Base-by-base conservation (phyloP, 2,113 vertebrate species). In the Hemichromis elongatus region DNA sequence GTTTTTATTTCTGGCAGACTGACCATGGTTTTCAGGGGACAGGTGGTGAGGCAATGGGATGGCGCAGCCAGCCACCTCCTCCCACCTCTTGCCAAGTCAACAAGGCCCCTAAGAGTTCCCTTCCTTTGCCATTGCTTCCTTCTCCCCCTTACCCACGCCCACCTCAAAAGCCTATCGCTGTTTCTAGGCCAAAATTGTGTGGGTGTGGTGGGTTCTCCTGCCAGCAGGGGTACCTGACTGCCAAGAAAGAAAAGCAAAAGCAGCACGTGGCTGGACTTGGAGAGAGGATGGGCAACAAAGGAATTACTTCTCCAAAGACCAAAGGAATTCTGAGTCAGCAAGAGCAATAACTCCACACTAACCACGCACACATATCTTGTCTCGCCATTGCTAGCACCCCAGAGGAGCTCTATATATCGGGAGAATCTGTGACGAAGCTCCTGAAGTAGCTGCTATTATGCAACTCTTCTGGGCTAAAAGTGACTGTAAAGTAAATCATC, bases 41-140 rank as follows among this genome's bases (percentile, higher is more conserved):
- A 96, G 95, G 95, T 96, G 95, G 95, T 83, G 79, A 90, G 93
- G 92, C 94, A 86, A 88, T 90, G 90, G 92, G 94, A 94, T 59
- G 83, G 92, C 93, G 14, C 92, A 92, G 92, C 83, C 92, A 81
- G 92, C 77, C 81, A 89, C 90, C 92, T 92, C 91, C 86, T 92
- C 90, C 90, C 79, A 56, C 86, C 89, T 88, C 86, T 87, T 91
- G 94, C 94, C 93, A 94, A 92, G 86, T 93, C 88, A 94, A 91
- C 89, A 90, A 86, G 85, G 78, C 79, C 81, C 86, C 90, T 68
- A 73, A 87, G 83, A 86, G 86, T 85, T 70, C 86, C 88, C 61
- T 87, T 84, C 83, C 81, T 79, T 80, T 86, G 35, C 86, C 56
- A 84, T 55, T 5, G 52, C 85, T 88, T 84, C 81, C 82, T 84